Base-by-base conservation (phyloP, 2,888 invertebrate genomes). In the Spodoptera littoralis region DNA sequence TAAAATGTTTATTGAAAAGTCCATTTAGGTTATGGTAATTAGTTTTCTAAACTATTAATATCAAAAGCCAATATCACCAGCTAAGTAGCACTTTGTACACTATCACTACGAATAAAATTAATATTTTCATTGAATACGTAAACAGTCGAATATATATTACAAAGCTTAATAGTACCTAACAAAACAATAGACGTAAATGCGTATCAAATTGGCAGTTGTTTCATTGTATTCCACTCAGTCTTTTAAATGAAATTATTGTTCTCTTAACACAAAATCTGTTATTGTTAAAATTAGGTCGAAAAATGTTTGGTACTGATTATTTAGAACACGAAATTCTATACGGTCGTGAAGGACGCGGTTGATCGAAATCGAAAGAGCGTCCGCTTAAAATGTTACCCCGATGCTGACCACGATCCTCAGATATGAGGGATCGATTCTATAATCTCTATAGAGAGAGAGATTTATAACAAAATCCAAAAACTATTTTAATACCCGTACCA, bases 121-220 rank as follows among this genome's bases (percentile, higher is more conserved):
- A 60, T 63, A 71, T 65, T 71, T 73, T 71, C 65, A 65, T 68
- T 57, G 30, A 65, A 30, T 65, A 67, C 65, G 58, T 36, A 58
- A 58, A 43, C 54, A 9, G 48, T 56, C 3, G 6, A 18, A 50
- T 57, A 56, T 57, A 56, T 18, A 61, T 61, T 65, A 65, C 56
- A 72, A 71, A 62, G 48, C 63, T 70, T 51, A 65, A 0, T 27
- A 27, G 47, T 51, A 18, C 18, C 18, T 18, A 48, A 56, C 49
- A 60, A 65, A 76, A 71, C 57, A 62, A 58, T 63, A 61, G 46
- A 60, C 11, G 65, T 79, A 83, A 83, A 84, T 83, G 79, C 77
- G 63, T 82, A 75, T 58, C 56, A 82, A 82, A 76, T 76, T 81
- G 81, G 82, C 81, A 83, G 76, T 75, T 60, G 41, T 64, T 60